A percentile compares a stretch with the other conserved stretches of the same genome.
These are phyloP conservation scores for Trissoscelio sp. DNA, from an alignment of 2,888 invertebrate species.

Conservation along the genomic window DNA sequence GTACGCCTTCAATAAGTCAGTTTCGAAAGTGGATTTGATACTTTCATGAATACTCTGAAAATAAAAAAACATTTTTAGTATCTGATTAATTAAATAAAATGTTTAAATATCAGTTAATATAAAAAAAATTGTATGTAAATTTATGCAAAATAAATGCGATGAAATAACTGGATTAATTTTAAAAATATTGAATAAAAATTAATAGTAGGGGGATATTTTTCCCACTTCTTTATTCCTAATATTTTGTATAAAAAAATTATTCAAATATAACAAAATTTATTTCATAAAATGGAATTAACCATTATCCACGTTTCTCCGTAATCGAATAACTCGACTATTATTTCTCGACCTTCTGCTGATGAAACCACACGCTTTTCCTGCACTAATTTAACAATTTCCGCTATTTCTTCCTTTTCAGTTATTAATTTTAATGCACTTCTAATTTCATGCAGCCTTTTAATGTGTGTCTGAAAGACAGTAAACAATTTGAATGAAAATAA, in stretches of 20 bases:
- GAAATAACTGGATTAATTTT: not conserved
- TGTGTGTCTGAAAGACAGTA: slow-evolving; percentile 59
- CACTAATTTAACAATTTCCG: slow-evolving; percentile 65
- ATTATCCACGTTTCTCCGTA: slow-evolving; percentile 70
- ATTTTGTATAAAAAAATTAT: too few relatives aligned
- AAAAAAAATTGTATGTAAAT: too few relatives aligned
- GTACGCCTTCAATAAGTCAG: slow-evolving; percentile 58
- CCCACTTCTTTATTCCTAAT: too few relatives aligned
- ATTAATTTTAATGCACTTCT: slow-evolving; percentile 66
- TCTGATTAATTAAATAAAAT: too few relatives aligned
- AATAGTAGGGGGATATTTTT: not conserved
- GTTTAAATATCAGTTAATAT: too few relatives aligned
- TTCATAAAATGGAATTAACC: slow-evolving; percentile 55
- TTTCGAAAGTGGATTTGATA: slow-evolving; percentile 65
- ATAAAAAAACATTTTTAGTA: too few relatives aligned
- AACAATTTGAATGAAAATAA: too few relatives aligned
- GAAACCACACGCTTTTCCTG: slow-evolving; percentile 65
- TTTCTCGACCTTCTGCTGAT: slow-evolving; percentile 66
- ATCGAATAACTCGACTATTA: slow-evolving; percentile 70
- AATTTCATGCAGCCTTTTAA: slow-evolving; percentile 71
- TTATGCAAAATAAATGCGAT: too few relatives aligned
- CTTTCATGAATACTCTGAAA: slow-evolving; percentile 71
- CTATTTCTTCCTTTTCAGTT: slow-evolving; percentile 56
- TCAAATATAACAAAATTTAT: not conserved
- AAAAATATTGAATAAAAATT: not conserved